Conservation (phyloP, 2,888 invertebrate genomes). For the Volucella zonaria region DNA sequence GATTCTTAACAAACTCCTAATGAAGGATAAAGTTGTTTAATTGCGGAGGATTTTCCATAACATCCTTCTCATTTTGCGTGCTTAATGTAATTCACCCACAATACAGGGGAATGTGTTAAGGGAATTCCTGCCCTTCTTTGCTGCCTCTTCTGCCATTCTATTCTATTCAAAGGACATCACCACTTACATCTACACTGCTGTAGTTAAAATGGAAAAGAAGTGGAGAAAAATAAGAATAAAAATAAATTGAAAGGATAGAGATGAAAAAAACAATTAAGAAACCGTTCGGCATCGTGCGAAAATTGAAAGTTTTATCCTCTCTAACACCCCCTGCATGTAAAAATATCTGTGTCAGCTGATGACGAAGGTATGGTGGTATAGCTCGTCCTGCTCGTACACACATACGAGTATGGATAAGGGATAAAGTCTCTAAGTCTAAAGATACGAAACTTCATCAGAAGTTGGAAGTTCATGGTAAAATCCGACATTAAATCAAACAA, state of each 20-base stretch:
- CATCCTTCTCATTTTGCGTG: constrained; percentile 51
- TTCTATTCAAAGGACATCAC: constrained; percentile 22
- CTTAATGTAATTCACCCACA: constrained; percentile 34
- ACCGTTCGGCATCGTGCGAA: constrained; percentile 69
- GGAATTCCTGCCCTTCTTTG: neutral
- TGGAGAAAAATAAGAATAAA: constrained; percentile 2
- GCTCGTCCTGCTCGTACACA: neutral
- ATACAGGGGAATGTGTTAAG: neutral
- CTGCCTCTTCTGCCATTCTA: too few species aligned
- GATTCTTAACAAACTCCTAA: constrained; percentile 67
- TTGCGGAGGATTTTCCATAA: constrained; percentile 68
- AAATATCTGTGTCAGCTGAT: constrained; percentile 65
- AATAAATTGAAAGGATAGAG: constrained; percentile 42
- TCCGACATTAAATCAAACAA: constrained; percentile 60
- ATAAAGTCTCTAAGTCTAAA: constrained; percentile 21
- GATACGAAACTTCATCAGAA: constrained; percentile 62
- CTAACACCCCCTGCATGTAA: neutral
- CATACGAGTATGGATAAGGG: neutral
- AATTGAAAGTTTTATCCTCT: constrained; percentile 65
- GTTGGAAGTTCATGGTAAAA: constrained; percentile 71
- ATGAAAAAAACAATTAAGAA: constrained; percentile 71
- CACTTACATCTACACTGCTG: too few species aligned
- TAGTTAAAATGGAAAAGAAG: constrained; percentile 8
- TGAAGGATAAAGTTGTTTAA: constrained; percentile 74
- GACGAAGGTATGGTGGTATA: neutral